Base-by-base conservation (phyloP, 2,113 vertebrate genomes). In the Etheostoma spectabile region DNA sequence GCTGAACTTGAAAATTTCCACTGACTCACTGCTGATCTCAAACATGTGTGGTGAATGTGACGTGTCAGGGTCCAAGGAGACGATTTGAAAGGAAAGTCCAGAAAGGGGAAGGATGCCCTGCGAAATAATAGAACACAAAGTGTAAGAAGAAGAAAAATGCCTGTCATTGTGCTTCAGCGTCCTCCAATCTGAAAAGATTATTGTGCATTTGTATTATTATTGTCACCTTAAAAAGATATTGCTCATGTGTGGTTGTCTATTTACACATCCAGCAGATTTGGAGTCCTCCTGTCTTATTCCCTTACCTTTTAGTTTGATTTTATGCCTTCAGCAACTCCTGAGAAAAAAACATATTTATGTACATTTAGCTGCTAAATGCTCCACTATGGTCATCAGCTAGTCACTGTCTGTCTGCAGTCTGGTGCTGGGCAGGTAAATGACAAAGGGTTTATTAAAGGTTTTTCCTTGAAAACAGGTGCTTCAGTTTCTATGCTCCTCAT, bases 31-130 rank as follows among this genome's bases (percentile, higher is more conserved):
- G 48, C 91, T 95, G 76, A 96, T 95, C 91, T 96, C 93, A 86
- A 96, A 96, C 53, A 91, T 92, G 88, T 94, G 83, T 18, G 76
- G 71, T 18, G 86, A 66, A n/a, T 86, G 84, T 45, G 87, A 85
- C 8, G 22, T 6, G 19, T 83, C 79, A n/a, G 67, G 51, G 13
- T 93, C 94, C 74, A 87, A 70, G 2, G 73, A 76, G 35, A 89
- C 60, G 4, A 83, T 38, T 60, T 66, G 86, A 46, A 95, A 91
- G 6, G 74, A 89, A 69, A 96, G 91, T 84, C 95, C 96, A 57
- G 95, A 96, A 5, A 97, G 92, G 7, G 96, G 96, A 74, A 96
- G 94, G 69, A 96, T 88, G 15, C 96, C 96, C 96, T 97, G 93
- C 1, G 13, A 65, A 33, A 68, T 5, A 71, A 46, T 53, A 49